Base-by-base conservation (phyloP, 2,888 invertebrate genomes). In the Mactromeris polynyma region DNA sequence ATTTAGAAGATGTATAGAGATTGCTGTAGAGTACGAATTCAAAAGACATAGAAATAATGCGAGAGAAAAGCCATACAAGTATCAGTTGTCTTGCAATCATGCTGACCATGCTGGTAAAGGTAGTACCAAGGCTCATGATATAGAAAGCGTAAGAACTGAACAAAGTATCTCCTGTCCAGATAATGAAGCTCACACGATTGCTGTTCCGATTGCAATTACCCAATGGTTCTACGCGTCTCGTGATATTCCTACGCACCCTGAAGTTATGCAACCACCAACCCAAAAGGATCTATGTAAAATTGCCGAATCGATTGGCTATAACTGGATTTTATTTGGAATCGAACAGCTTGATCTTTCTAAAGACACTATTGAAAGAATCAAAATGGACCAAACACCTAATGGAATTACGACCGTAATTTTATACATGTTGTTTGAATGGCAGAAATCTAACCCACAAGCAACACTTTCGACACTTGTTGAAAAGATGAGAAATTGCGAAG, bases 51-150 rank as follows among this genome's bases (percentile, higher is more conserved):
- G 58, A 58, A 58, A 58, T n/a, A 58, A 58, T 58, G 0, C 58
- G n/a, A 58, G 21, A 58, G n/a, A 2, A 58, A 58, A 58, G 58
- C 26, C 58, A 26, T 58, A 19, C 58, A 58, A 58, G 21, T 58
- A 58, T 7, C 58, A 58, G 21, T 19, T 58, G n/a, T 14, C 58
- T 2, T 58, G 58, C n/a, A 77, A 36, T 81, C 51, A 86, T 73
- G 14, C 51, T 33, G 17, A 86, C 38, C 26, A 81, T 73, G 11
- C 33, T 81, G 21, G 86, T 81, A 51, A 26, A 81, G 26, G 42
- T 51, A 69, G 81, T 81, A 86, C 81, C 51, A 42, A 33, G 36
- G 19, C 46, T 73, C 19, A 58, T 2, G 58, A 58, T n/a, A 21
- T 58, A 58, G 58, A 58, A n/a, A n/a, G n/a, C 21, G 58, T 58